phyloP scores from a whole-genome alignment of 2,797 vertebrate genomes.

The Pogoniulus pusillus region DNA sequence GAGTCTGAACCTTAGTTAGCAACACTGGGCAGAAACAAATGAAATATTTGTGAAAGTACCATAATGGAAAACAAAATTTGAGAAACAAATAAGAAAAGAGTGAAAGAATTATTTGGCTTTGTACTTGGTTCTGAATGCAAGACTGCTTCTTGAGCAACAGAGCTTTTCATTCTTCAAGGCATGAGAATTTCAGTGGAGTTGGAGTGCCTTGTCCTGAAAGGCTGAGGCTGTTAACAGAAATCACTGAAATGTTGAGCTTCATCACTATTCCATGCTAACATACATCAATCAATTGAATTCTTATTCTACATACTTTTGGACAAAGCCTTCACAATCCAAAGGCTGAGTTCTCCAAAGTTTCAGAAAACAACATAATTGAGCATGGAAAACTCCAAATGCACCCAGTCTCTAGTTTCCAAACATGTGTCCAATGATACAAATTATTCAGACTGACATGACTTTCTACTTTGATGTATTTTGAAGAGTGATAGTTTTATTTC shows the following conservation, averaged over 20 bases:
- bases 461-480: background rate
- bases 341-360: background rate
- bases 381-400: background rate
- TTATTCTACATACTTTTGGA: background rate
- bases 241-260: background rate
- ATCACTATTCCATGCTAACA: background rate
- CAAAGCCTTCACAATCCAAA: background rate
- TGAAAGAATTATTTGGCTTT: background rate
- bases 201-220: background rate
- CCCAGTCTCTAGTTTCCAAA: background rate
- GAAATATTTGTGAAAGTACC: background rate
- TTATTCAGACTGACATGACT: background rate
- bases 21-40: background rate
- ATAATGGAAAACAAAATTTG: background rate
- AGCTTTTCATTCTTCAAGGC: background rate
- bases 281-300: background rate
- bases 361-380: background rate
- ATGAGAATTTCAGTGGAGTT: background rate
- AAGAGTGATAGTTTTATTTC: background rate
- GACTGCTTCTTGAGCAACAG: background rate
- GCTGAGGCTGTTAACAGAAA: background rate
- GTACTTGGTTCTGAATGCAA: background rate
- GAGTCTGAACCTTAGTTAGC: background rate
- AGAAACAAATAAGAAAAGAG: background rate
- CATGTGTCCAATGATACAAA: accelerated